phyloP scores from a whole-genome alignment of 1,140 invertebrate species.

The Danaus plexippus region DNA sequence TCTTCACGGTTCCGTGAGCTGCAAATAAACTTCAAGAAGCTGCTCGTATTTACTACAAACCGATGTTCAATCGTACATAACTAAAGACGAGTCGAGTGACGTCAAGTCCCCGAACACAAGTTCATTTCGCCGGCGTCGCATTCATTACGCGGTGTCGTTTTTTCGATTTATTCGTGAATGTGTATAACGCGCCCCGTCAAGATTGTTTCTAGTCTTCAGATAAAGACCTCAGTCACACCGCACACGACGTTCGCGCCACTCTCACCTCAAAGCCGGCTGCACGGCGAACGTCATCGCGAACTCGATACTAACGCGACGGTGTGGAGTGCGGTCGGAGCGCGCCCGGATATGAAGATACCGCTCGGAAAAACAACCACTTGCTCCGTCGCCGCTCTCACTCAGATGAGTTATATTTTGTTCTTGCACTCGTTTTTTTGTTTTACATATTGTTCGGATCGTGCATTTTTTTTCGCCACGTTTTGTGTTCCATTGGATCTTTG shows the following conservation, averaged over 20 bases:
- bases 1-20: background rate
- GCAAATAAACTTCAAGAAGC: no score
- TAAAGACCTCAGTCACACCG: constrained; percentile 26
- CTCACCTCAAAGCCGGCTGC: background rate
- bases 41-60: no score
- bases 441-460: constrained; percentile 29
- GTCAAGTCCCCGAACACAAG: constrained; percentile 1
- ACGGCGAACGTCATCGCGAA: no score
- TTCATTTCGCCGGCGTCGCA: constrained; percentile 23
- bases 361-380: constrained; percentile 43
- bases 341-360: constrained; percentile 63
- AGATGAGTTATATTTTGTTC: constrained; percentile 52
- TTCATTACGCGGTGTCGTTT: constrained; percentile 25
- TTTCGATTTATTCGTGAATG: constrained; percentile 17
- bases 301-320: no score
- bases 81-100: no score
- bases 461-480: constrained; percentile 34
- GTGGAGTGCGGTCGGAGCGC: no score
- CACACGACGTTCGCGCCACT: background rate
- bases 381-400: constrained; percentile 24
- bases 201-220: constrained; percentile 31
- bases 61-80: no score
- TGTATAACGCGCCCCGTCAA: constrained; percentile 31
- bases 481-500: constrained; percentile 22
- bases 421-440: constrained; percentile 31